Conservation (phyloP, 2,888 invertebrate genomes). For the Heterodera filipjevi region DNA sequence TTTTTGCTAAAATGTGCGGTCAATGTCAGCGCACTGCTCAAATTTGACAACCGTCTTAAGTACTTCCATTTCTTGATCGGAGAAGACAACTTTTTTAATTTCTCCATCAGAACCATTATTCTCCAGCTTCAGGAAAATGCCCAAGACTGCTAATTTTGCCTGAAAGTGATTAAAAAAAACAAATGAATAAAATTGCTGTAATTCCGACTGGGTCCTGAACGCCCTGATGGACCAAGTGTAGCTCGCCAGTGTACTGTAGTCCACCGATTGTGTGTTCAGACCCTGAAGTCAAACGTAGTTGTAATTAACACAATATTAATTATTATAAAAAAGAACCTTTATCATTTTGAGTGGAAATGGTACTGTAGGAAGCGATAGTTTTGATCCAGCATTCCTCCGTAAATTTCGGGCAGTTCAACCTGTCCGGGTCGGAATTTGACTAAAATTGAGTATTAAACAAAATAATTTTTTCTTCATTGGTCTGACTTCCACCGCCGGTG, state of each 20-base stretch:
- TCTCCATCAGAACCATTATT: conserved; percentile 42
- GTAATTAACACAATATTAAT: not conserved
- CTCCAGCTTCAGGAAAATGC: conserved; percentile 57
- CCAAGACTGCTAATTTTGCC: conserved; percentile 57
- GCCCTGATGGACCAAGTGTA: conserved; percentile 63
- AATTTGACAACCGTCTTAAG: conserved; percentile 21
- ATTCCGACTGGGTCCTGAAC: conserved; percentile 49
- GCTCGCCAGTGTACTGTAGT: conserved; percentile 54
- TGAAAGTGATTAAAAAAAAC: too few species aligned
- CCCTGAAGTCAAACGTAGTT: conserved; percentile 33
- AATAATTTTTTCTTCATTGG: not conserved
- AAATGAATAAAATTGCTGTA: not conserved
- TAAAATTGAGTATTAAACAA: conserved; percentile 19
- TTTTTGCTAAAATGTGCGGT: not conserved
- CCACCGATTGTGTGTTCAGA: conserved; percentile 61
- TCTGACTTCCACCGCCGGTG: conserved; percentile 58
- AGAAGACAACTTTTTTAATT: not conserved
- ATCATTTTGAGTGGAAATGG: conserved; percentile 60
- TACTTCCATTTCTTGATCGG: conserved; percentile 32
- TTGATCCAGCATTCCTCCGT: conserved; percentile 60
- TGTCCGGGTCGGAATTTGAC: conserved; percentile 59
- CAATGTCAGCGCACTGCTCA: conserved; percentile 9
- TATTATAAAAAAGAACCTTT: conserved; percentile 42
- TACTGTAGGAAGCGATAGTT: conserved; percentile 62
- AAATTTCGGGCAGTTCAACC: conserved; percentile 55